A percentile compares a stretch with the other conserved stretches of the same genome.
These are phyloP conservation scores for Agapornis canus DNA, from an alignment of 2,797 vertebrate genomes.

Conservation along the genomic window DNA sequence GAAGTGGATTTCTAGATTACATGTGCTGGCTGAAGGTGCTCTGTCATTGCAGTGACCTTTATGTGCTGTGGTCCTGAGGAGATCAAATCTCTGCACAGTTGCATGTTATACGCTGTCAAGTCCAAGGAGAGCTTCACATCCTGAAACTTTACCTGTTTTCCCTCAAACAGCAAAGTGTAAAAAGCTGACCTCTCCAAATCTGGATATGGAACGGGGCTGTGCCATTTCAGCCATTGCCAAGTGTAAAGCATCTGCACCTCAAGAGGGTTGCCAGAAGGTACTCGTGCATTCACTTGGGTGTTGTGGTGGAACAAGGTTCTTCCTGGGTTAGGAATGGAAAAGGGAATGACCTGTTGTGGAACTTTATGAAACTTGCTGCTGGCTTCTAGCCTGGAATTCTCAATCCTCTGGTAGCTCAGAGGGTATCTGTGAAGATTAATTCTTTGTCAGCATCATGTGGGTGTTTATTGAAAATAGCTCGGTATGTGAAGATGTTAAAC, in stretches of 20 bases:
- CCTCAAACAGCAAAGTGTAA: background rate
- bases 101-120: accelerated
- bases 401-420: background rate
- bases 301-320: background rate
- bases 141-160: background rate
- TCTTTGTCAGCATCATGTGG: background rate
- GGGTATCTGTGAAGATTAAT: background rate
- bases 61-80: background rate
- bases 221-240: background rate
- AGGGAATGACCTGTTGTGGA: background rate
- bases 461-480: background rate
- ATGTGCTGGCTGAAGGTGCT: background rate
- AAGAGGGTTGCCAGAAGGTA: background rate
- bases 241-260: background rate
- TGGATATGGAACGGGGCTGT: background rate
- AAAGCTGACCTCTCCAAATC: background rate
- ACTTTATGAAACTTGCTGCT: background rate
- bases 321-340: background rate
- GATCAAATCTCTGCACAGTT: accelerated
- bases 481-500: background rate
- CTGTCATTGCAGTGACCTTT: background rate
- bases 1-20: background rate
- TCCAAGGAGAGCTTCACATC: background rate
- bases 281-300: accelerated
- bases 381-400: background rate